Conservation (phyloP, 2,888 invertebrate species). For the Pharmacophagus antenor region DNA sequence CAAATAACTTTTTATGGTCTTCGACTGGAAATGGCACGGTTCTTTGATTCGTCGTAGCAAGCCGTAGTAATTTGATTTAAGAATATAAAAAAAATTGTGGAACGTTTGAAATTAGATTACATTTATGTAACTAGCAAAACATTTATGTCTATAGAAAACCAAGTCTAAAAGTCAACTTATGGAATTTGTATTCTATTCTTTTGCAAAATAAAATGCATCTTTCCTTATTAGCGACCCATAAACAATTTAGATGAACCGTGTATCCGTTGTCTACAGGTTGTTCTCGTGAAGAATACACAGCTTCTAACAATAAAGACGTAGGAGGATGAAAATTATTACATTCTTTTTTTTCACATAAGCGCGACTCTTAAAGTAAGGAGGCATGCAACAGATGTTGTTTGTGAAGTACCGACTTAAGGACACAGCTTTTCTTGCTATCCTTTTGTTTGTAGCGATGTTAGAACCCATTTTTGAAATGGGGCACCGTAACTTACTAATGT, state of each 20-base stretch:
- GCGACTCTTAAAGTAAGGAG: background rate
- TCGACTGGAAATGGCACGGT: too few relatives aligned
- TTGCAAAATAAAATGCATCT: background rate
- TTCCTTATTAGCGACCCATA: background rate
- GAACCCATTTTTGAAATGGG: background rate
- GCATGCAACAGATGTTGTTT: conserved; percentile 5
- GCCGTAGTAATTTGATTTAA: too few relatives aligned
- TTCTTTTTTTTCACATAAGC: background rate
- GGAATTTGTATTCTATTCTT: too few relatives aligned
- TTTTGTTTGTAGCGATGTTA: background rate
- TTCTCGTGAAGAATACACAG: background rate
- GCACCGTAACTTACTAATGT: background rate
- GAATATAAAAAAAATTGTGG: too few relatives aligned
- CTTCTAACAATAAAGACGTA: background rate
- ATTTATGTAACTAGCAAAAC: too few relatives aligned
- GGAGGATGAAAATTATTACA: background rate
- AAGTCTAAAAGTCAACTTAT: too few relatives aligned
- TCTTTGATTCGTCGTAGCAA: too few relatives aligned
- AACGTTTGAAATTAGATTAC: too few relatives aligned
- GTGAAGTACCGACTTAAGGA: background rate
- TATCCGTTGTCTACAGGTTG: background rate
- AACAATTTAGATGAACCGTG: background rate
- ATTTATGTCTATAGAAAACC: too few relatives aligned
- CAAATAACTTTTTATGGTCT: too few relatives aligned
- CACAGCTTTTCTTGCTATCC: background rate